phyloP scores from a whole-genome alignment of 2,113 vertebrate genomes.

The Ptilonorhynchus violaceus region DNA sequence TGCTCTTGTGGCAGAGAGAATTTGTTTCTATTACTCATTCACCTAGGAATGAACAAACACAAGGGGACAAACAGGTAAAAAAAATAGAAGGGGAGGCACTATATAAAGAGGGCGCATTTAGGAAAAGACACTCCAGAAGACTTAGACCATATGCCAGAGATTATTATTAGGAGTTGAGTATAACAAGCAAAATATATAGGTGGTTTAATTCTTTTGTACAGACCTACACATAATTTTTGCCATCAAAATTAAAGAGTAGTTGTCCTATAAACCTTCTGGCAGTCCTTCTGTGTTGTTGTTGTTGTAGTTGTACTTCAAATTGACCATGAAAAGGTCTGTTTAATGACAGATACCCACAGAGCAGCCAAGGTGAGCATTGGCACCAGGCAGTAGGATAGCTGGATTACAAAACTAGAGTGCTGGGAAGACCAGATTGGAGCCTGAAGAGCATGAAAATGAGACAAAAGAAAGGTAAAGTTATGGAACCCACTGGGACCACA shows the following conservation, averaged over 20 bases:
- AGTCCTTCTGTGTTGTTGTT: neutral
- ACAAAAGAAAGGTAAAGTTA: neutral
- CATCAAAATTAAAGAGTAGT: neutral
- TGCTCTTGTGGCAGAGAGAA: neutral
- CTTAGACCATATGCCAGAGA: neutral
- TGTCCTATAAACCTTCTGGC: neutral
- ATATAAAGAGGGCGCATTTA: neutral
- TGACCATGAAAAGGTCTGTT: neutral
- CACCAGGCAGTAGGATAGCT: neutral
- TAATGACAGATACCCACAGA: neutral
- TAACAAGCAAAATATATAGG: neutral
- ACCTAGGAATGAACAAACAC: neutral
- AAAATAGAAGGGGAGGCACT: neutral
- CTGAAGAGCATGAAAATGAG: neutral
- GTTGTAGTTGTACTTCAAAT: neutral
- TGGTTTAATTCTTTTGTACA: neutral
- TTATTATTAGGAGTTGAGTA: neutral
- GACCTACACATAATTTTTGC: neutral
- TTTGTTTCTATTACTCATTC: neutral
- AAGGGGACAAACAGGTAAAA: neutral
- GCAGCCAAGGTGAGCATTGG: neutral
- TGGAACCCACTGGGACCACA: neutral
- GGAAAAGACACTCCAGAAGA: neutral
- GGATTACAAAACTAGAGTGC: neutral
- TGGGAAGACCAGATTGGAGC: neutral